Base-by-base conservation (phyloP, 1,140 invertebrate species). In the Drosophila kanapiae region DNA sequence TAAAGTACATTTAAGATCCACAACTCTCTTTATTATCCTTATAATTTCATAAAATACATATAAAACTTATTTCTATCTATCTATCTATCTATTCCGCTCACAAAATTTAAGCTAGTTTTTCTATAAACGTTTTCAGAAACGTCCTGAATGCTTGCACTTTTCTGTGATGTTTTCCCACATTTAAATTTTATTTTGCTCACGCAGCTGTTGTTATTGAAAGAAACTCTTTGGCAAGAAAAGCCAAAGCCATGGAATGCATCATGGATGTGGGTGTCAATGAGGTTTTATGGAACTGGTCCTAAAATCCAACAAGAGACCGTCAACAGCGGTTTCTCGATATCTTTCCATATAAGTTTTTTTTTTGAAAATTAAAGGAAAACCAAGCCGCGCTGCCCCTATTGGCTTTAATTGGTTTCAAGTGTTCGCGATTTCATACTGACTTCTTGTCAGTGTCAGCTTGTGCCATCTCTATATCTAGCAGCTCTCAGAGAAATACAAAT, bases 171-270 rank as follows among this genome's bases (percentile, higher is more conserved):
- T 37, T 54, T 23, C 6, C 6, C 4, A 48, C 53, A 42, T 69
- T 57, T 74, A 63, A 60, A 82, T 68, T 59, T 70, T 83, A 72
- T 75, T 77, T 71, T 67, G 58, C 64, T 80, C 68, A 63, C 57
- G 65, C 69, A 80, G 71, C 64, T 75, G 51, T 61, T 75, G 45
- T 64, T 84, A 63, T 78, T 58, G 51, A 78, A 75, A 59, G 59
- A 60, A 86, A 65, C 65, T 79, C 42, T n/a, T 53, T 6, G 2
- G 1, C 18, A n/a, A 23, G 18, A 23, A 16, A 43, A 27, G 18
- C 18, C 56, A 16, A 45, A 38, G 35, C 38, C n/a, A 45, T 23
- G 7, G 13, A 42, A 75, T 48, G 40, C 58, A 29, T 53, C 33
- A 49, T 45, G 48, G 42, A 54, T 45, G 43, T 35, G n/a, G 38